Base-by-base conservation (phyloP, 2,888 invertebrate species). In the Chloroclystis v-ata region DNA sequence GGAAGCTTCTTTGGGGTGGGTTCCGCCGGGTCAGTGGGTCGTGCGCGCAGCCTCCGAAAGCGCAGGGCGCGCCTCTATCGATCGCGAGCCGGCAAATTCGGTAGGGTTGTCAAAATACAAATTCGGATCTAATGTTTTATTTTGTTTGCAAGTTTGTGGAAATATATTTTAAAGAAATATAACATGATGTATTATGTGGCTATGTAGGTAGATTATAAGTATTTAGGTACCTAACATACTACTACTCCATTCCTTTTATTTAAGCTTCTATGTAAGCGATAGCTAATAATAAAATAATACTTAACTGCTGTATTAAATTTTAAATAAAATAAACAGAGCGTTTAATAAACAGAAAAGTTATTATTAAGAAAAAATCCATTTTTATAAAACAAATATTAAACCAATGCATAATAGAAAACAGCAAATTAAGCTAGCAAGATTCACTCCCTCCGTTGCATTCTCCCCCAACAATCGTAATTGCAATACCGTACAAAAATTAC, bases 1-100 rank as follows among this genome's bases (percentile, higher is more conserved):
- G 56, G 48, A 56, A 37, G n/a, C n/a, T n/a, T n/a, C n/a, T 35
- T 39, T 50, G 60, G 64, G 63, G 67, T 64, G 65, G 68, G 63
- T 68, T 67, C 43, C 78, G 76, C 80, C 78, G 84, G 90, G 91
- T 91, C 90, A 90, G 89, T 90, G 90, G 90, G 90, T 90, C 90
- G 90, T 76, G 75, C 89, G 89, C 89, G 87, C 89, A 89, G 89
- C 84, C 81, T 89, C 86, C 83, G 69, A 66, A 70, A 75, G 75
- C 73, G 72, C 76, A 75, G 78, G 76, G 78, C 80, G 85, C 83
- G 80, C 75, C 86, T 85, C 70, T 89, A 89, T 88, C 82, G 89
- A 89, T 81, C 89, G 87, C 74, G 63, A 72, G 73, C 58, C 80
- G 77, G 75, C 73, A 63, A 53, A 59, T 50, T 25, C 44, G 28